A percentile compares a stretch with the other conserved stretches of the same genome.
Conservation (phyloP, 64 coral and sea anemone species). For the Pocillopora damicornis region DNA sequence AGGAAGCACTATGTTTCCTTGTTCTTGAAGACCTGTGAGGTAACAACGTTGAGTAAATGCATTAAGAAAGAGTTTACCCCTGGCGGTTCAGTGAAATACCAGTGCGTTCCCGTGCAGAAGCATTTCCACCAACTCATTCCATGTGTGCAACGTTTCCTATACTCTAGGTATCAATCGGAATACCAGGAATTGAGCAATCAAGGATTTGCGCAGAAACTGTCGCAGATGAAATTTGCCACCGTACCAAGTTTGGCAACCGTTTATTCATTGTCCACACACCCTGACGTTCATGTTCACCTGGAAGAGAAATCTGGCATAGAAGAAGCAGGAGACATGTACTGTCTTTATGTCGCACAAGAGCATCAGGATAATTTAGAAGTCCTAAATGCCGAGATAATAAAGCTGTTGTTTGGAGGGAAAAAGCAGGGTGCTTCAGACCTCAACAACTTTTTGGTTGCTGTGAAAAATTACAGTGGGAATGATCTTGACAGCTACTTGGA, state of each 20-base stretch:
- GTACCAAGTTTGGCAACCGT: constrained; percentile 56
- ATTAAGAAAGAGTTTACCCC: constrained; percentile 44
- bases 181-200: constrained; percentile 39
- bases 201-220: constrained; percentile 29
- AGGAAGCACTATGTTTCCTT: constrained; percentile 4
- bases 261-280: constrained; percentile 36
- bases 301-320: constrained; percentile 65
- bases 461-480: constrained; percentile 3
- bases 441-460: constrained; percentile 49
- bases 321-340: neutral
- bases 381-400: constrained; percentile 64
- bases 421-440: constrained; percentile 41
- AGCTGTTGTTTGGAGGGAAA: constrained; percentile 60
- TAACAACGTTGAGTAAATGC: constrained; percentile 50
- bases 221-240: constrained; percentile 53
- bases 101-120: constrained; percentile 57
- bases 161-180: constrained; percentile 4
- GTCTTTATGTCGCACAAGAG: constrained; percentile 46
- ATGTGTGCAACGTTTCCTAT: constrained; percentile 63
- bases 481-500: constrained; percentile 54
- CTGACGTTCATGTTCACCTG: neutral
- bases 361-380: constrained; percentile 24
- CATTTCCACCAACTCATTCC: constrained; percentile 66
- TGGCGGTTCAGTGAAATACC: neutral
- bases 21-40: constrained; percentile 63